Conservation (phyloP, 2,888 invertebrate genomes). For the Caenorhabditis sinica region DNA sequence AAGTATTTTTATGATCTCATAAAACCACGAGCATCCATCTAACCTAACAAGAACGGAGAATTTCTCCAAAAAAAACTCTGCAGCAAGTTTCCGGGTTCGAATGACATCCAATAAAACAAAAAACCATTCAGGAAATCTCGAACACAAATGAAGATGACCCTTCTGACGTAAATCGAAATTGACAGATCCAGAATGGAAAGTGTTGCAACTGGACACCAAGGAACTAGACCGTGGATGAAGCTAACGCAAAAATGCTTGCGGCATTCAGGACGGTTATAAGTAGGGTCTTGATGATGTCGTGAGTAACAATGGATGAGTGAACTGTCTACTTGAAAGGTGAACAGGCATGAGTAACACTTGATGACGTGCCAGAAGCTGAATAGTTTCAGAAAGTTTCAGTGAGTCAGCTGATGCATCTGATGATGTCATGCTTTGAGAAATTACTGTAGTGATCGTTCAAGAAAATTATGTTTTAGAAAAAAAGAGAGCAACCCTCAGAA, state of each 20-base stretch:
- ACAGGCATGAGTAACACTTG: conserved; percentile 42
- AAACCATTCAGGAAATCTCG: not conserved
- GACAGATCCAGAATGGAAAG: conserved; percentile 13
- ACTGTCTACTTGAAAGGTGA: conserved; percentile 36
- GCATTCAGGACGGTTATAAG: conserved; percentile 61
- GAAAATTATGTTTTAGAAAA: too few species aligned
- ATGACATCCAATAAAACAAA: not conserved
- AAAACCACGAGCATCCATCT: conserved; percentile 31
- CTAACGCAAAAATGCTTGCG: conserved; percentile 5
- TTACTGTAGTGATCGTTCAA: not conserved
- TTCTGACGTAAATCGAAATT: not conserved
- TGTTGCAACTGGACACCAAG: conserved; percentile 45
- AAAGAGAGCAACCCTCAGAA: too few species aligned
- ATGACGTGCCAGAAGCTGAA: conserved; percentile 47
- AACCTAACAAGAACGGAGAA: not conserved
- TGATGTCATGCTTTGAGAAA: conserved; percentile 34
- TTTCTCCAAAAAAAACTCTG: not conserved
- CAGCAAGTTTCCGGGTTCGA: conserved; percentile 25
- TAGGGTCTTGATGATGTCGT: conserved; percentile 58
- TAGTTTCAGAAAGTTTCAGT: conserved; percentile 45
- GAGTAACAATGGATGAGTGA: conserved; percentile 43
- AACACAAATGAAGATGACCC: not conserved
- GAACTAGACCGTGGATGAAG: conserved; percentile 19
- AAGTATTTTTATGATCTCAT: conserved; percentile 45
- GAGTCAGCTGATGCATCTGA: conserved; percentile 39